A percentile compares a stretch with the other conserved stretches of the same genome.
Conservation (phyloP, 1,140 invertebrate species). For the Lucilia cuprina region DNA sequence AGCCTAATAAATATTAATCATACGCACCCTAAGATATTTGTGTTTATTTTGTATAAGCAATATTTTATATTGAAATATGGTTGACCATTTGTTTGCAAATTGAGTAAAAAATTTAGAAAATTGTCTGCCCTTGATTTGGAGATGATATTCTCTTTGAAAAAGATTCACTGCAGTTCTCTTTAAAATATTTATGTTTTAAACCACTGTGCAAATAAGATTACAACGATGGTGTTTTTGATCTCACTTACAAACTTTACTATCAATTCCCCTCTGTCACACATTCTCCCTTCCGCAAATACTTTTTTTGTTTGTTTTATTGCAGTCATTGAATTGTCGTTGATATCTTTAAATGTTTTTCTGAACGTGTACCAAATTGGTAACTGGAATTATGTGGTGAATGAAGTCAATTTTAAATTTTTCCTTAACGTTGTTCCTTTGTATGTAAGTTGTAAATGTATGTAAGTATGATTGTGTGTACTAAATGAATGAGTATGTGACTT, state of each 20-base stretch:
- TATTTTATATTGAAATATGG: no score
- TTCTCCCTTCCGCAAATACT: not conserved
- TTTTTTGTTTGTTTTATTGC: not conserved
- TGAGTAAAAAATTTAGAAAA: no score
- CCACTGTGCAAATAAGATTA: not conserved
- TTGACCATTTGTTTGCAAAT: no score
- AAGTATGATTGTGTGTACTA: not conserved
- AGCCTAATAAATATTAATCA: no score
- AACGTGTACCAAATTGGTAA: not conserved
- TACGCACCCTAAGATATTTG: no score
- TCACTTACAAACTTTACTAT: not conserved
- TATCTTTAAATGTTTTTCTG: conserved; percentile 14
- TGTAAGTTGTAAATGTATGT: not conserved
- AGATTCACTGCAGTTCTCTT: no score
- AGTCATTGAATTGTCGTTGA: conserved; percentile 19
- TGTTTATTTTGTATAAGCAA: no score
- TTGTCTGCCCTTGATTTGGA: no score
- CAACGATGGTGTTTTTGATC: not conserved
- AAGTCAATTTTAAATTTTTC: conserved; percentile 15
- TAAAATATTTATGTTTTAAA: not conserved
- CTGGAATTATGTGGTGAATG: conserved; percentile 29
- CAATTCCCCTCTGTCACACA: not conserved
- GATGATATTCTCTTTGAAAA: no score
- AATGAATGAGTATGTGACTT: not conserved
- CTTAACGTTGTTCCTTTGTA: no score